Base-by-base conservation (phyloP, 1,140 invertebrate species). In the Cataglyphis hispanica region DNA sequence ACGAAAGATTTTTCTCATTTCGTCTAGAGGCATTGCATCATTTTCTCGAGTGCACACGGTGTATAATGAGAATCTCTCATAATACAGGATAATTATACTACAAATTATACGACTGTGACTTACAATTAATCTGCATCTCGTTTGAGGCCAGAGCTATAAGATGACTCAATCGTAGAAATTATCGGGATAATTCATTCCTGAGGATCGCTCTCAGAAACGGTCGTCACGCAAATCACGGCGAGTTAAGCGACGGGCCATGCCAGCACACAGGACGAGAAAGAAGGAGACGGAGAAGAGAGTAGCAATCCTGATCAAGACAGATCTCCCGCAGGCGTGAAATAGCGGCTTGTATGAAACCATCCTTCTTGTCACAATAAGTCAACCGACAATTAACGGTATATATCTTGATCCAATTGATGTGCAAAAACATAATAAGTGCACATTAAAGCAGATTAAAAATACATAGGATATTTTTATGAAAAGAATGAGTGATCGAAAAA, bases 321-420 rank as follows among this genome's bases (percentile, higher is more conserved):
- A 86, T 84, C 88, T 87, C 86, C 89, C 88, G 88, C 88, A 74
- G 89, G 88, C 88, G 88, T 78, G 77, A 90, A 90, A 90, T 86
- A 85, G 40, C 83, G 81, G 56, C 58, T 58, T 76, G 83, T 87
- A 87, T 74, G 88, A 86, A 90, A 90, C 77, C 89, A 90, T 90
- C 88, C 74, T 90, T 90, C 89, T 89, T 87, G 86, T 90, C 89
- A 87, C 86, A 81, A 89, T 89, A 90, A 89, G 81, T 89, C 85
- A 75, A 64, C 53, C 70, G 50, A 34, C 69, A 84, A 85, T 87
- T 72, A 90, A 90, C 87, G 86, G 85, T 92, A 91, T 92, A 91
- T 85, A 87, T 91, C 89, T 91, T 91, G 88, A 91, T 83, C 63
- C 85, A 85, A 87, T 85, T 83, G 78, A 70, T n/a, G 53, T 46